Evolutionary conservation across 2,888 invertebrate genomes (phyloP).

Genomic region (Nomada ferruginata): DNA sequence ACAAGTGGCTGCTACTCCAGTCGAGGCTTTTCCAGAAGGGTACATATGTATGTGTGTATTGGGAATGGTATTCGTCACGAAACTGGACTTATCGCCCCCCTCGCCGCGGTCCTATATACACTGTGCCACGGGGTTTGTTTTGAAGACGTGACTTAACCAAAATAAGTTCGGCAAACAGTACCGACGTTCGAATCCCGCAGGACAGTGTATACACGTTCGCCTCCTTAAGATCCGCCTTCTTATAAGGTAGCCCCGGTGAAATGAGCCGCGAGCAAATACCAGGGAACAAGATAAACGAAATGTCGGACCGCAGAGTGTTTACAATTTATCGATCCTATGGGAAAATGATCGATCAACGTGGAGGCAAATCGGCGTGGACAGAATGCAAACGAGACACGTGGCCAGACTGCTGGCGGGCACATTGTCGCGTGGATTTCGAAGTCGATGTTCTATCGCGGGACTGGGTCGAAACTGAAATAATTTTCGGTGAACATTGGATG

Average conservation of each 20-base stretch:
- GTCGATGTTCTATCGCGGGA: background rate
- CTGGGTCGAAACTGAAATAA: background rate
- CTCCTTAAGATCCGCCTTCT: constrained; percentile 23
- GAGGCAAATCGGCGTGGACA: background rate
- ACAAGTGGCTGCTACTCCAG: background rate
- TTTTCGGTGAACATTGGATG: background rate
- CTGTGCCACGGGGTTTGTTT: constrained; percentile 68
- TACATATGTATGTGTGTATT: background rate
- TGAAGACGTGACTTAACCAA: constrained; percentile 74
- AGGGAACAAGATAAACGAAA: constrained; percentile 45
- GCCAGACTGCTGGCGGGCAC: background rate
- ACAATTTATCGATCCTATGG: constrained; percentile 39
- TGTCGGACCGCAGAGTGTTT: constrained; percentile 31
- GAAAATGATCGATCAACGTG: constrained; percentile 21
- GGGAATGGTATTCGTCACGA: constrained; percentile 65
- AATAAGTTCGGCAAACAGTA: constrained; percentile 72
- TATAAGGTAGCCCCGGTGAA: constrained; percentile 37
- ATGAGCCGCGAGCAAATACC: constrained; percentile 53
- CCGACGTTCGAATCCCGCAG: constrained; percentile 13
- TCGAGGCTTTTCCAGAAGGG: constrained; percentile 8
- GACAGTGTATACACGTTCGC: constrained; percentile 7
- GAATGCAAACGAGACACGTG: constrained; percentile 23
- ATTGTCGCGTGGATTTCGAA: background rate
- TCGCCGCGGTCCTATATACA: constrained; percentile 60
- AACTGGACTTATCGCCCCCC: constrained; percentile 67